Evolutionary conservation across 2,888 invertebrate genomes (phyloP), one percentile per base, ranked within the genome.

Genomic region (Aricia artaxerxes): DNA sequence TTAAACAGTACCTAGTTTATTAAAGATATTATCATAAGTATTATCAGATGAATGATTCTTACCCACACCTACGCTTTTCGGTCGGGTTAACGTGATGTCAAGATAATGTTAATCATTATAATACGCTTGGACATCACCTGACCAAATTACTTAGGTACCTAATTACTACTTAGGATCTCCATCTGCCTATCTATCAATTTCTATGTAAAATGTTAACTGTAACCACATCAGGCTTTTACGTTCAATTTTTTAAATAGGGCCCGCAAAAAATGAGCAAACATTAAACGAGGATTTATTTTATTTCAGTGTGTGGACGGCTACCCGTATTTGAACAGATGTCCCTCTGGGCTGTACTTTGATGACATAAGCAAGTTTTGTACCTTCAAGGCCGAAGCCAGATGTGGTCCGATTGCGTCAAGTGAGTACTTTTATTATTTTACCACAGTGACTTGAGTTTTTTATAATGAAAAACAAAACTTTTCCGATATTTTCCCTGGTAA

Each of bases 361-460:
- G 98, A 98, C 87, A 96, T 97, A 86, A 97, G 96, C 91, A 98
- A 98, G 92, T 97, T 95, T 87, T 98, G 98, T 89, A 98, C 98
- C 2, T 98, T 98, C 91, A 97, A 98, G 92, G 96, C 95, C 80
- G 98, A 98, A 92, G 98, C 98, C 49, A 95, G 97, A 88, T 98
- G 98, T 90, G 98, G 98, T 77, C 98, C 98, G 38, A 96, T 98
- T 83, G 95, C 97, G 82, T 96, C 97, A 86, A 98, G 98, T 98
- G 95, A 96, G 97, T 96, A n/a, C 6, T 38, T 57, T 3, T 24
- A 31, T 76, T 76, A 76, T 76, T 69, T 35, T 69, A 64, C 11
- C 31, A 64, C 64, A 64, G 64, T 64, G 64, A 64, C 64, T 64
- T 31, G 64, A 31, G 9, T 64, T 31, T 64, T 9, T 7, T 24